Evolutionary conservation across 2,113 vertebrate genomes (phyloP), one percentile per base, ranked within the genome.

Genomic region (Xenopus tropicalis): DNA sequence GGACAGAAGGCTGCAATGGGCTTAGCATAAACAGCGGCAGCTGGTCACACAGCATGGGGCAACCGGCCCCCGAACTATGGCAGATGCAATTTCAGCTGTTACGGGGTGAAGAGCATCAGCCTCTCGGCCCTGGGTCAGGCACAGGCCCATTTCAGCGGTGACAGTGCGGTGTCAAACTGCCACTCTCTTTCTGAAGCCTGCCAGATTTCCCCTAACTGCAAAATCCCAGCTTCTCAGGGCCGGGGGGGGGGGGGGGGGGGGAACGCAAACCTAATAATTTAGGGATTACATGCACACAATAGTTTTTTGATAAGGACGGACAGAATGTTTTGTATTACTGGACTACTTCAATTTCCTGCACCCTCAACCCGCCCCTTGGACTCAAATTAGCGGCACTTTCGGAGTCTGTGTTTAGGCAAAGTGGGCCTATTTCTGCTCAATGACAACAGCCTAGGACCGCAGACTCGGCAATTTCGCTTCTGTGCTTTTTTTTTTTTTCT

Each of bases 11-110:
- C 84, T 13, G 69, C 72, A 78, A 84, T 83, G 86, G 78, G 81
- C 79, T 76, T 59, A 65, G 72, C 73, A 74, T 85, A 88, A 91
- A 86, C 91, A 88, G 90, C 86, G 85, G 89, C 91, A 91, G 88
- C 88, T 92, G 91, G 87, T 82, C 74, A 83, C 91, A 80, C 91
- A 92, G 91, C 90, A 86, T 86, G 91, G 81, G 83, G 87, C 83
- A 63, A 84, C 74, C 79, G 85, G 82, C 70, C 81, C 69, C 72
- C 74, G 85, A 80, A 86, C 83, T 46, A 1, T 79, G 79, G 85
- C 91, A 92, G 91, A 86, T 93, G 91, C 88, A 74, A 80, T 79
- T 85, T 91, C 90, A 91, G 91, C 90, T 92, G 91, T 78, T 87
- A 82, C 64, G 66, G 87, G 87, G 86, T 78, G 81, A 67, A 0